These are phyloP conservation scores for Sapajus apella DNA, from an alignment of 2,113 vertebrate species.

Conservation along the genomic window DNA sequence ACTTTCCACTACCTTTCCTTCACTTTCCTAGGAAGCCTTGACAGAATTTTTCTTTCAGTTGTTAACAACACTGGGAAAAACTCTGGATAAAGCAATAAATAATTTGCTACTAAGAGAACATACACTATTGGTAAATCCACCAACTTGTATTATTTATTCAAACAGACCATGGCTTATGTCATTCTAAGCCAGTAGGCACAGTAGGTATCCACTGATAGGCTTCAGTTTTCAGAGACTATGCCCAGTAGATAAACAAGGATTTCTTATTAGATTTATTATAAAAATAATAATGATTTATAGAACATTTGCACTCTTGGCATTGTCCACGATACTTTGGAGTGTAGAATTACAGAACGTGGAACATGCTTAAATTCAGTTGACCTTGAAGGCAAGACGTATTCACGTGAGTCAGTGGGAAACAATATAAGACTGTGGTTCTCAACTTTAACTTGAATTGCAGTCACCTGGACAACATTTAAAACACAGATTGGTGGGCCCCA, in stretches of 20 bases:
- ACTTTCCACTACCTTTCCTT: not conserved
- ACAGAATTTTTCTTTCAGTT: not conserved
- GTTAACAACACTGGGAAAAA: not conserved
- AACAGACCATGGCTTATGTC: not conserved
- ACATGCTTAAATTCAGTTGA: not conserved
- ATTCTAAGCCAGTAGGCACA: conserved; percentile 8
- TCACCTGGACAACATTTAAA: not conserved
- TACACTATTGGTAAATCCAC: not conserved
- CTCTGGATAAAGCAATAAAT: not conserved
- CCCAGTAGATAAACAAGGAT: not conserved
- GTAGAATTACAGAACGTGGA: not conserved
- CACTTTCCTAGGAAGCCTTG: not conserved
- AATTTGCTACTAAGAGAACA: not conserved
- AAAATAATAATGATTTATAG: not conserved
- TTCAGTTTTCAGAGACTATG: not conserved
- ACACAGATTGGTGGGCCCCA: not conserved
- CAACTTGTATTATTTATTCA: not conserved
- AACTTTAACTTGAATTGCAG: not conserved
- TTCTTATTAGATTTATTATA: conserved; percentile 1
- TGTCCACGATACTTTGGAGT: not conserved
- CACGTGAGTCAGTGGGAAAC: not conserved
- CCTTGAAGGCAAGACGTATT: not conserved
- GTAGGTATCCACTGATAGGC: not conserved
- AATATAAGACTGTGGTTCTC: not conserved
- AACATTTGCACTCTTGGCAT: not conserved